Evolutionary conservation across 2,888 invertebrate genomes (phyloP).

Genomic region (Psylliodes chrysocephalus): DNA sequence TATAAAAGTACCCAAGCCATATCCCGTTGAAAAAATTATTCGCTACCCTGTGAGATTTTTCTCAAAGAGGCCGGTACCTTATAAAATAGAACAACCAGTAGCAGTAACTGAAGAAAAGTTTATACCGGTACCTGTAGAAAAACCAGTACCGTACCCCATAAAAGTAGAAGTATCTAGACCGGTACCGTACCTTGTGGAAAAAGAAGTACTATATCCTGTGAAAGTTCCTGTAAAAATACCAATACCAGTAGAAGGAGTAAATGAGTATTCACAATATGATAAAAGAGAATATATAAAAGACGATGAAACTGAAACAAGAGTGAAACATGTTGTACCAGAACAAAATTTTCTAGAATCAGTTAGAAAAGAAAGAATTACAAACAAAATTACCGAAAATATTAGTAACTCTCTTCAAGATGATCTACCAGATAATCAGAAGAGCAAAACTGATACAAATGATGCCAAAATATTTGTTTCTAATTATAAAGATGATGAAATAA

Average conservation of each 20-base stretch:
- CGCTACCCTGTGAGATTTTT: constrained; percentile 73
- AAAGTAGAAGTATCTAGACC: constrained; percentile 77
- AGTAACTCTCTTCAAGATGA: too few species aligned
- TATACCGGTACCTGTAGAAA: constrained; percentile 76
- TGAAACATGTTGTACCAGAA: constrained; percentile 34
- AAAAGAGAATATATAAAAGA: too few species aligned
- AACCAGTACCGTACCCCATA: constrained; percentile 60
- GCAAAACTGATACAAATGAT: too few species aligned
- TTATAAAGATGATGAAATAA: too few species aligned
- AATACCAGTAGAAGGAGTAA: constrained; percentile 66
- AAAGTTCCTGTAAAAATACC: constrained; percentile 61
- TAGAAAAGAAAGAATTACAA: not conserved
- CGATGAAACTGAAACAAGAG: constrained; percentile 62
- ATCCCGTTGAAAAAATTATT: constrained; percentile 75
- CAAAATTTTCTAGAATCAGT: not conserved
- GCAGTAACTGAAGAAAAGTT: constrained; percentile 71
- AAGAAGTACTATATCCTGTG: too few species aligned
- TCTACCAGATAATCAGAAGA: too few species aligned
- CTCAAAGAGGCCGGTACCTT: constrained; percentile 73
- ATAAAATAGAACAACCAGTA: constrained; percentile 78
- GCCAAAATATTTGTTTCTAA: too few species aligned
- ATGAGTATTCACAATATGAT: too few species aligned
- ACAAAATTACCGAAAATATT: not conserved
- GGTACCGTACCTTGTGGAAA: constrained; percentile 77
- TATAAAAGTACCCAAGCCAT: constrained; percentile 71